Evolutionary conservation across 2,113 vertebrate species (phyloP).

Genomic region (Brachyistius frenatus): DNA sequence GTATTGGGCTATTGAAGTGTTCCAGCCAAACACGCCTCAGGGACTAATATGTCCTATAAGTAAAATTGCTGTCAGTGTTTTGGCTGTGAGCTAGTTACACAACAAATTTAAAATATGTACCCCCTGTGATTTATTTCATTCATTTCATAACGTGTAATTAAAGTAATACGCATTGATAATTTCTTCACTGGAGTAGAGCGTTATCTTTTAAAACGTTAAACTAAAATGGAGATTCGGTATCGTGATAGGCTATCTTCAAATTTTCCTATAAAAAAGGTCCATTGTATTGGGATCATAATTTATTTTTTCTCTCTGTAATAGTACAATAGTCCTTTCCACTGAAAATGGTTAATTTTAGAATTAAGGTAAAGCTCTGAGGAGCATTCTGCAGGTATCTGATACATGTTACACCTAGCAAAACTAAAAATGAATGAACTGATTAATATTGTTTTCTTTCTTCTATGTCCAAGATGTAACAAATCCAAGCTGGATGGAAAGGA

Average conservation of each 20-base stretch:
- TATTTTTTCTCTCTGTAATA: too few species aligned
- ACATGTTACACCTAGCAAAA: too few species aligned
- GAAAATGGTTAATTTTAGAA: too few species aligned
- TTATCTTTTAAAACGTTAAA: slow-evolving; percentile 3
- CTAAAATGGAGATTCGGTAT: neutral
- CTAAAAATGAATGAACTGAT: neutral
- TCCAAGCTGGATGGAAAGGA: neutral
- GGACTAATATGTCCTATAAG: slow-evolving; percentile 51
- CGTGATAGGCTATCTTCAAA: neutral
- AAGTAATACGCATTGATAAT: slow-evolving; percentile 15
- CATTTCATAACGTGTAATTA: slow-evolving; percentile 32
- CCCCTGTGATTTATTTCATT: slow-evolving; percentile 24
- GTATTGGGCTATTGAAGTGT: slow-evolving; percentile 42
- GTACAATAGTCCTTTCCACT: too few species aligned
- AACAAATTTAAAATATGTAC: slow-evolving; percentile 45
- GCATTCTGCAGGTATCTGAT: too few species aligned
- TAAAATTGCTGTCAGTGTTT: slow-evolving; percentile 53
- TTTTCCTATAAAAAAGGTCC: too few species aligned
- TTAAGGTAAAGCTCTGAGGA: too few species aligned
- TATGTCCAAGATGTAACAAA: neutral
- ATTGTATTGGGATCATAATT: too few species aligned
- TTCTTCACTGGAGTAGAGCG: neutral
- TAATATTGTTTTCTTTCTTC: neutral
- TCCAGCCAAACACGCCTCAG: slow-evolving; percentile 50
- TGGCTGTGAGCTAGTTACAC: slow-evolving; percentile 39